Evolutionary conservation across 2,888 invertebrate genomes (phyloP).

Genomic region (Tipula vernalis): DNA sequence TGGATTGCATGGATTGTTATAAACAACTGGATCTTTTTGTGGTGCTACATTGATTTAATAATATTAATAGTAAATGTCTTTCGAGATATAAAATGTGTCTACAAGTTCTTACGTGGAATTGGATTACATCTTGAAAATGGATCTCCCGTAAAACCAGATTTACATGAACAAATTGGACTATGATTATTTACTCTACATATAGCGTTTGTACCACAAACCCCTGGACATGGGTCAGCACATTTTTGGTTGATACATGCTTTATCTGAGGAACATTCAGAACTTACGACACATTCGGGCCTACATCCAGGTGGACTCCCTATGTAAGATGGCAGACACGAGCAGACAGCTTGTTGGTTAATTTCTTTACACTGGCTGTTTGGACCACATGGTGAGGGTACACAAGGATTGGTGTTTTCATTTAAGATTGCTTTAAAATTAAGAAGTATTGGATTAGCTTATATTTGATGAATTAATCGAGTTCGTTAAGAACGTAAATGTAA

Average conservation of each 20-base stretch:
- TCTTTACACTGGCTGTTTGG: constrained; percentile 50
- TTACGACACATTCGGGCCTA: constrained; percentile 52
- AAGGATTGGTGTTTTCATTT: background rate
- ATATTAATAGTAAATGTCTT: no score
- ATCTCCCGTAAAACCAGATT: constrained; percentile 55
- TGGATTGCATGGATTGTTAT: constrained; percentile 51
- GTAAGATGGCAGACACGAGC: constrained; percentile 46
- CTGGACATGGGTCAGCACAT: constrained; percentile 51
- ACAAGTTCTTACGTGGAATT: constrained; percentile 30
- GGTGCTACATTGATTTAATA: constrained; percentile 14
- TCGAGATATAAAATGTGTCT: background rate
- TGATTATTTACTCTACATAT: constrained; percentile 62
- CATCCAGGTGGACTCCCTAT: constrained; percentile 52
- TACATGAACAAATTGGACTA: constrained; percentile 64
- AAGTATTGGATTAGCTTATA: background rate
- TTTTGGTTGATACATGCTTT: constrained; percentile 51
- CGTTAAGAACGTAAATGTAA: no score
- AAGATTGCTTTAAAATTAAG: background rate
- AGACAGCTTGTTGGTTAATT: constrained; percentile 45
- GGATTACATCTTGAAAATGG: constrained; percentile 53
- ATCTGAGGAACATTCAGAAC: constrained; percentile 46
- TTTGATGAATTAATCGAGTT: background rate
- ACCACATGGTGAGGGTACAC: constrained; percentile 52
- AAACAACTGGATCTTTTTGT: constrained; percentile 24
- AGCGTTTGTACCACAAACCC: constrained; percentile 48